A percentile compares a stretch with the other conserved stretches of the same genome.
Conservation (phyloP, 2,797 vertebrate genomes). For the Lophotriccus pileatus region DNA sequence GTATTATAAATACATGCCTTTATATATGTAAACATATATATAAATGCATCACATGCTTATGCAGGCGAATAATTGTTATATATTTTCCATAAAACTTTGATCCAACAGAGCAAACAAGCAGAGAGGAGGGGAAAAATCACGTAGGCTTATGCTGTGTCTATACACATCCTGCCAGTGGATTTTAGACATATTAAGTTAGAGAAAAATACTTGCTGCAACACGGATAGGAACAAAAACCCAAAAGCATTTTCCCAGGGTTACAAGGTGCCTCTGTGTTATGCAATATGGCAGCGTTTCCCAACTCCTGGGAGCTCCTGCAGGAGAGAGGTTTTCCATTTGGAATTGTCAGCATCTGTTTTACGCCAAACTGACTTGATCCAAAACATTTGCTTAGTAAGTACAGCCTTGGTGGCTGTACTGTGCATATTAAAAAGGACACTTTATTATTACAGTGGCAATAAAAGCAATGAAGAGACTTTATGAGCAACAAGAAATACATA, state of each 20-base stretch:
- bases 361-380: slow-evolving; percentile 30
- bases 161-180: not conserved
- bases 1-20: not conserved
- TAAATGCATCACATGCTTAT: not conserved
- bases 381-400: slow-evolving; percentile 49
- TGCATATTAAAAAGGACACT: slow-evolving; percentile 34
- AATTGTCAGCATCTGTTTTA: slow-evolving; percentile 50
- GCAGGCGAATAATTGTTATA: not conserved
- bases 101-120: not conserved
- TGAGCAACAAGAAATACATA: slow-evolving; percentile 45
- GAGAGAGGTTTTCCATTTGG: slow-evolving; percentile 9
- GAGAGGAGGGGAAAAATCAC: not conserved
- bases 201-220: not conserved
- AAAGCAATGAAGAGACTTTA: slow-evolving; percentile 52
- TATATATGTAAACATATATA: not conserved
- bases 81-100: not conserved
- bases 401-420: not conserved
- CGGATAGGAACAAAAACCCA: not conserved
- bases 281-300: not conserved
- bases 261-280: not conserved
- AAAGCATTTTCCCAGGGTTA: not conserved
- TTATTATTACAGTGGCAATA: slow-evolving; percentile 15
- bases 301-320: not conserved
- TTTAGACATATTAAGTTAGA: not conserved
- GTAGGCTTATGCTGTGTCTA: not conserved